Evolutionary conservation across 2,888 invertebrate species (phyloP).

Genomic region (Drosophila pseudotalamancana): DNA sequence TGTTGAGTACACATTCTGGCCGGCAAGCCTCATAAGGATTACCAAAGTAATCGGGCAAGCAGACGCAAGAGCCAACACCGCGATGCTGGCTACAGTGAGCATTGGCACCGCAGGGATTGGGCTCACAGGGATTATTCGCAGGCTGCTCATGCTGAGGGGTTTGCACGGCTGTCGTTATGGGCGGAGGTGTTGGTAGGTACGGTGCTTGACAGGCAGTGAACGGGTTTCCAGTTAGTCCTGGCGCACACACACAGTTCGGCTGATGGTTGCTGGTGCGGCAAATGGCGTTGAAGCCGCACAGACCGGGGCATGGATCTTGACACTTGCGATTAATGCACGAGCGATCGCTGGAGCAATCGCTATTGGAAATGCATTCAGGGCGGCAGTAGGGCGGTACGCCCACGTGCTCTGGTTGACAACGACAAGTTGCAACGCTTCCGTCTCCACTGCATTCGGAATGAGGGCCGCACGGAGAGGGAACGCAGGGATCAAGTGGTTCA

Average conservation of each 20-base stretch:
- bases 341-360: slow-evolving; percentile 89
- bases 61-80: slow-evolving; percentile 89
- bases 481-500: slow-evolving; percentile 84
- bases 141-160: slow-evolving; percentile 70
- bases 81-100: slow-evolving; percentile 87
- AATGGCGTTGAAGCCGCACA: slow-evolving; percentile 89
- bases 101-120: slow-evolving; percentile 91
- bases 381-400: slow-evolving; percentile 90
- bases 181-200: slow-evolving; percentile 21
- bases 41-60: slow-evolving; percentile 88
- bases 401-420: slow-evolving; percentile 88
- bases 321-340: slow-evolving; percentile 92
- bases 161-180: slow-evolving; percentile 39
- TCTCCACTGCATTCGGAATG: slow-evolving; percentile 89
- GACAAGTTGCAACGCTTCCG: slow-evolving; percentile 89
- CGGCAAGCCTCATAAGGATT: slow-evolving; percentile 89
- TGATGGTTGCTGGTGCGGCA: slow-evolving; percentile 91
- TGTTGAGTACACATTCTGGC: slow-evolving; percentile 92
- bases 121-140: slow-evolving; percentile 86
- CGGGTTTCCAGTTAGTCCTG: slow-evolving; percentile 89
- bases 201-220: slow-evolving; percentile 86
- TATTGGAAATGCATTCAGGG: slow-evolving; percentile 90
- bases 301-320: slow-evolving; percentile 90
- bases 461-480: slow-evolving; percentile 89
- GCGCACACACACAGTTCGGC: slow-evolving; percentile 89